Base-by-base conservation (phyloP, 2,797 vertebrate genomes). In the Morelia viridis region DNA sequence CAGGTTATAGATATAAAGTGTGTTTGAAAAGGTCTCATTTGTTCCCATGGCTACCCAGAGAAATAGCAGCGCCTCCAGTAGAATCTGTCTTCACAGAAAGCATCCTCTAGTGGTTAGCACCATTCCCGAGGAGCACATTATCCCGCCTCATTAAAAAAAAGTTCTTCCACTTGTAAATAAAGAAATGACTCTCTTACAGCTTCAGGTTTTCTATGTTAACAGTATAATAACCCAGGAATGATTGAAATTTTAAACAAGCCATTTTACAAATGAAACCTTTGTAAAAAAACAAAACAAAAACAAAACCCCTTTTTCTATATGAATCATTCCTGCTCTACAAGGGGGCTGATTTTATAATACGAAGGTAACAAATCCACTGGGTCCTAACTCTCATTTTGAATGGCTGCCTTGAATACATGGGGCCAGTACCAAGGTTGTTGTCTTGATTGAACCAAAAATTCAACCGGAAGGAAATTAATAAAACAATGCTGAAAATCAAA, bases 41-140 rank as follows among this genome's bases (percentile, higher is more conserved):
- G 93, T 95, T 97, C 95, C 94, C 88, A 94, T 93, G 90, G 87
- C 86, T 96, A 95, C 95, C 64, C 90, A 93, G 95, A 95, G 85
- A 96, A 95, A 95, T 61, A 92, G 28, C 89, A 91, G 94, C 85
- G 89, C 85, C 93, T 95, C 91, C 41, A 95, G 92, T 87, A 94
- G 92, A 96, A 94, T 95, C 94, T 90, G 92, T 76, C 28, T 3
- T 85, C 94, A 83, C 6, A 26, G 90, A 95, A 95, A 87, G 76
- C 68, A 95, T 94, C 50, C 46, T 85, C 85, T 93, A 94, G 89
- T 35, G 89, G 91, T 89, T 95, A 95, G 57, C 91, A 53, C 50
- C 86, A 56, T 90, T 91, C 92, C 94, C 89, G 64, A 93, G 71
- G n/a, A 96, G 90, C 4, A 95, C 85, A 95, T 94, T 93, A 94